Percentiles rank a stretch among this genome's conserved stretches.
phyloP scores from a whole-genome alignment of 2,888 invertebrate genomes.

The Megalurothrips usitatus region DNA sequence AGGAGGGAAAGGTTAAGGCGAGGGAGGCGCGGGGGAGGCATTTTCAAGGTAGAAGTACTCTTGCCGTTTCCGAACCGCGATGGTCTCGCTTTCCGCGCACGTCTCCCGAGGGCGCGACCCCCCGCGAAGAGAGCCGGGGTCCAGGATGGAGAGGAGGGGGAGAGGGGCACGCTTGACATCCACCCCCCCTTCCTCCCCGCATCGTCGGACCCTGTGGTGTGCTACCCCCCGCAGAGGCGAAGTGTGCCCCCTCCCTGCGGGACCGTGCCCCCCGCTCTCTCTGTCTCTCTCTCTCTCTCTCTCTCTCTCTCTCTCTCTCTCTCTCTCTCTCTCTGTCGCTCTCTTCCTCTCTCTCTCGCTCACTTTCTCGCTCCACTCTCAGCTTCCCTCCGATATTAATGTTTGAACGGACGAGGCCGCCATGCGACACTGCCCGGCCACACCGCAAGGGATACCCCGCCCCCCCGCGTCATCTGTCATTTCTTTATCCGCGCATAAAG shows the following conservation, averaged over 20 bases:
- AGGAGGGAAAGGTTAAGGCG: neutral
- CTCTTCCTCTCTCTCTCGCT: too few relatives aligned
- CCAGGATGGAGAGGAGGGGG: too few relatives aligned
- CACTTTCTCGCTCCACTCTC: neutral
- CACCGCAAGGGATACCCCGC: neutral
- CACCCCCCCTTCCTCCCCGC: too few relatives aligned
- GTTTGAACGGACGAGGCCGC: neutral
- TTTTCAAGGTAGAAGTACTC: neutral
- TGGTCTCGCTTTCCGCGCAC: neutral
- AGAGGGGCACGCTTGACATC: too few relatives aligned
- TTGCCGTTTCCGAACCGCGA: neutral
- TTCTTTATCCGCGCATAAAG: too few relatives aligned
- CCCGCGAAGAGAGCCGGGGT: too few relatives aligned
- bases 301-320: too few relatives aligned
- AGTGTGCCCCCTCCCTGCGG: too few relatives aligned
- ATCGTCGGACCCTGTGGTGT: too few relatives aligned
- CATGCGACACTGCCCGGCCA: neutral
- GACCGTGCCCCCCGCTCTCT: neutral
- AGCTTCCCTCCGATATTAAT: constrained; percentile 1
- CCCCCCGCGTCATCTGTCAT: neutral
- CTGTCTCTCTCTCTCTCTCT: too few relatives aligned
- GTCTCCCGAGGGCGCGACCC: neutral
- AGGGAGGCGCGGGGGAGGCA: neutral
- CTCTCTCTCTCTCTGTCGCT: too few relatives aligned
- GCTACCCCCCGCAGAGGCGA: too few relatives aligned